A percentile compares a stretch with the other conserved stretches of the same genome.
phyloP scores from a whole-genome alignment of 2,113 vertebrate species.

The Natator depressus region DNA sequence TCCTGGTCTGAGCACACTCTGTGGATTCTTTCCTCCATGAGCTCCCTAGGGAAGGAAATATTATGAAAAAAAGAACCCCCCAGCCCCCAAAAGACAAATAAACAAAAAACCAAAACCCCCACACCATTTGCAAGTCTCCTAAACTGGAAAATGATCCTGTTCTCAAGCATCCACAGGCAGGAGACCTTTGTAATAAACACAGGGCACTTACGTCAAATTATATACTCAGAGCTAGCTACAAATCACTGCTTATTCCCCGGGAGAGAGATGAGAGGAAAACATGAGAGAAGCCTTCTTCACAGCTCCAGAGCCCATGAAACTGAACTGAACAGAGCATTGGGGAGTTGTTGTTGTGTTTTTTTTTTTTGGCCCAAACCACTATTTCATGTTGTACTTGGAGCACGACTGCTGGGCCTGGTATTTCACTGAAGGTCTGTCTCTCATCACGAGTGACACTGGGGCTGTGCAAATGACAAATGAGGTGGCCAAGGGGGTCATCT shows the following conservation, averaged over 20 bases:
- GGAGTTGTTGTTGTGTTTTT: not conserved
- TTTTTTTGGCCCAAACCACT: no score
- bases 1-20: slow-evolving; percentile 7
- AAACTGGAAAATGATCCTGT: slow-evolving; percentile 16
- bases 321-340: not conserved
- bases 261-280: slow-evolving; percentile 19
- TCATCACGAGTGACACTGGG: not conserved
- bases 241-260: not conserved
- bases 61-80: slow-evolving; percentile 60
- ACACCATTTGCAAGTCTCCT: rapidly evolving
- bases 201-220: slow-evolving; percentile 4
- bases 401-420: not conserved
- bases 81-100: slow-evolving; percentile 35
- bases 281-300: not conserved
- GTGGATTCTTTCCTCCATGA: slow-evolving; percentile 63
- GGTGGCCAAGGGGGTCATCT: not conserved
- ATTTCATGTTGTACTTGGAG: not conserved
- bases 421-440: not conserved
- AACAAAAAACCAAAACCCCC: slow-evolving; percentile 7
- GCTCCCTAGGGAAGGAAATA: slow-evolving; percentile 40
- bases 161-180: not conserved
- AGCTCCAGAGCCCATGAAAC: not conserved
- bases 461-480: not conserved
- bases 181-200: not conserved
- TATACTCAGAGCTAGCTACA: slow-evolving; percentile 20